Conservation (phyloP, 2,113 vertebrate species). For the Canis aureus region DNA sequence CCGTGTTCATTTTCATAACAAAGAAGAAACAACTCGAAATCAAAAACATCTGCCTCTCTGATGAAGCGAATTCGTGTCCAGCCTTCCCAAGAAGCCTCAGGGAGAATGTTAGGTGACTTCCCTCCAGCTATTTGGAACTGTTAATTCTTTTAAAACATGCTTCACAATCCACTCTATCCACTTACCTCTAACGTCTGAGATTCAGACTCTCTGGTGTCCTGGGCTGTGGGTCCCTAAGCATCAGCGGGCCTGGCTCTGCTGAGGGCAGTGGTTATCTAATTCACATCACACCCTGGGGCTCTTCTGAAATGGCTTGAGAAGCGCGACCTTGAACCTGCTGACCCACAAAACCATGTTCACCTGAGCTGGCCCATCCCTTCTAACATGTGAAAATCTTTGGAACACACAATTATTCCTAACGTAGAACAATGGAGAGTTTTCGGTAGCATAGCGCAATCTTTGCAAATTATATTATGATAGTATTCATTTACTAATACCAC, state of each 20-base stretch:
- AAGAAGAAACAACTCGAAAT: slow-evolving; percentile 52
- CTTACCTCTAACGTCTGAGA: neutral
- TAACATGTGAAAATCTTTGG: slow-evolving; percentile 62
- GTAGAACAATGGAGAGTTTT: slow-evolving; percentile 62
- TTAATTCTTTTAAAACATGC: slow-evolving; percentile 41
- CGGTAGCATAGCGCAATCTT: slow-evolving; percentile 49
- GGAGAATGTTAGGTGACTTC: neutral
- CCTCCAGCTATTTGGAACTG: neutral
- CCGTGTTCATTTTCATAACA: slow-evolving; percentile 52
- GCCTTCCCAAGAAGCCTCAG: neutral
- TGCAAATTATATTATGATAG: slow-evolving; percentile 62
- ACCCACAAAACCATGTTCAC: slow-evolving; percentile 56
- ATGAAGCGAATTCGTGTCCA: neutral
- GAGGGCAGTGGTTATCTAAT: neutral
- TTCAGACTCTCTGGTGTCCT: neutral
- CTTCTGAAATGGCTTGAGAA: slow-evolving; percentile 19
- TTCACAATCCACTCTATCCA: neutral
- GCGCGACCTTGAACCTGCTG: slow-evolving; percentile 70
- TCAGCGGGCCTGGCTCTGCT: neutral
- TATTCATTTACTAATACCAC: slow-evolving; percentile 65
- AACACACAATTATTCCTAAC: slow-evolving; percentile 48
- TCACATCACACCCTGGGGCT: neutral
- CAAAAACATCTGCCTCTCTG: neutral
- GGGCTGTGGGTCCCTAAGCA: neutral
- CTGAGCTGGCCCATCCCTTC: slow-evolving; percentile 42